Evolutionary conservation across 2,797 vertebrate genomes (phyloP), one percentile per base, ranked within the genome.

Genomic region (Triplophysa yarkandensis): DNA sequence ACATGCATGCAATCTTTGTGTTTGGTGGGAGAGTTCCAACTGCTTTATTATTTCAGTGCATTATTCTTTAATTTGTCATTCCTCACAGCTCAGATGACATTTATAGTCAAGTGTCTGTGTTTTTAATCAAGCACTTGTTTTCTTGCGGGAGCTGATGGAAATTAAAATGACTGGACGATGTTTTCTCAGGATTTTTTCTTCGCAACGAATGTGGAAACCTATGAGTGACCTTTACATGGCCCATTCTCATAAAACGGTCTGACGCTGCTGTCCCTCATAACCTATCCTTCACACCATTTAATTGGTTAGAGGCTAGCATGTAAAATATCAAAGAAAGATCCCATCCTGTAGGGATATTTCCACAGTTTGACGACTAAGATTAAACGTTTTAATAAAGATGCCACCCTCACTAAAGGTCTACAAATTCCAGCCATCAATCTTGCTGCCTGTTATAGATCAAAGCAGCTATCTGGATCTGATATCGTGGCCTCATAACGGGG

Each of bases 311-410:
- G 30, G 64, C 28, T 43, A 60, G 54, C 30, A 48, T 19, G 36
- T 7, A 48, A 75, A 68, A 75, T 48, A 65, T 75, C 63, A 67
- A 17, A 75, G 71, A 58, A 50, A 43, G 34, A 48, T 65, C 10
- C n/a, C 25, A n/a, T 36, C 41, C 71, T 16, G 16, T 30, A 41
- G 64, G 55, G 54, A 68, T 9, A 58, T 28, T 68, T 68, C 14
- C 43, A 60, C 25, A 25, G 44, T 65, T 16, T 62, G 8, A 17
- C 23, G 30, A 57, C 50, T 66, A 34, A 58, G 71, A 74, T 74
- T 54, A 66, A 74, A 46, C 28, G 39, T 58, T 74, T 74, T 74
- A 66, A 74, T 74, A 66, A 57, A 66, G 50, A 39, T 9, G 39
- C 21, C 32, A 30, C 62, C 39, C 27, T 10, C 10, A 11, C 50